Percentiles rank a stretch among this genome's conserved stretches.
phyloP scores from a whole-genome alignment of 2,888 invertebrate genomes.

The Caenorhabditis imperialis region DNA sequence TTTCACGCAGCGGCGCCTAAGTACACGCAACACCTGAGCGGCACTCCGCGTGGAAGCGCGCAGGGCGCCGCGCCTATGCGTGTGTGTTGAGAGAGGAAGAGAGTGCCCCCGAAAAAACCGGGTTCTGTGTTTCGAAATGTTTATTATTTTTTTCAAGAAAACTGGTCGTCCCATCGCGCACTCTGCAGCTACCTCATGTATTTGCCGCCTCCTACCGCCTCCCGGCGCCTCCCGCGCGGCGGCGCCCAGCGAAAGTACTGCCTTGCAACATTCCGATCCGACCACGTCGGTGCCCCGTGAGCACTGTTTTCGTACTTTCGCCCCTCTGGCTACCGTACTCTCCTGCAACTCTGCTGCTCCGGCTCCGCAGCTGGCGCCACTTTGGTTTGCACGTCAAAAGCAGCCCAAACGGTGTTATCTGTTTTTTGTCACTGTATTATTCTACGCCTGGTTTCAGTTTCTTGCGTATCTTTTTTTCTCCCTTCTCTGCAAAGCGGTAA shows the following conservation, averaged over 20 bases:
- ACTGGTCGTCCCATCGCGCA: conserved; percentile 57
- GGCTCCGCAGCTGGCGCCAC: conserved; percentile 38
- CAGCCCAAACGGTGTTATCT: conserved; percentile 44
- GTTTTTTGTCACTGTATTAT: conserved; percentile 50
- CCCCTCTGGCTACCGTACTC: conserved; percentile 11
- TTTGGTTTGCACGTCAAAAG: conserved; percentile 47
- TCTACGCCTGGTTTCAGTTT: conserved; percentile 34
- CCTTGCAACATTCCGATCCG: conserved; percentile 54
- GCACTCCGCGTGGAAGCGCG: conserved; percentile 40
- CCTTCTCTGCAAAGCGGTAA: conserved; percentile 37
- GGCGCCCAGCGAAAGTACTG: conserved; percentile 43
- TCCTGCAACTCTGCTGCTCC: not conserved
- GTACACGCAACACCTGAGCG: conserved; percentile 50
- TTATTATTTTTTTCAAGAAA: conserved; percentile 63
- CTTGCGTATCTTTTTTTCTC: conserved; percentile 35
- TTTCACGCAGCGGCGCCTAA: conserved; percentile 50
- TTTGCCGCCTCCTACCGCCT: conserved; percentile 44
- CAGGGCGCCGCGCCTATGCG: conserved; percentile 30
- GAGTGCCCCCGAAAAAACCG: conserved; percentile 53
- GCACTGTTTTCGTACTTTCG: conserved; percentile 33
- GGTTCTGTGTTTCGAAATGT: conserved; percentile 60
- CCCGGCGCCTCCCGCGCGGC: conserved; percentile 50
- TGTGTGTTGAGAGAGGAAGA: conserved; percentile 1
- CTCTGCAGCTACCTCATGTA: conserved; percentile 52
- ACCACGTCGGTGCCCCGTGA: conserved; percentile 43